A percentile compares a stretch with the other conserved stretches of the same genome.
Conservation (phyloP, 64 coral and sea anemone genomes). For the Montipora sp. region DNA sequence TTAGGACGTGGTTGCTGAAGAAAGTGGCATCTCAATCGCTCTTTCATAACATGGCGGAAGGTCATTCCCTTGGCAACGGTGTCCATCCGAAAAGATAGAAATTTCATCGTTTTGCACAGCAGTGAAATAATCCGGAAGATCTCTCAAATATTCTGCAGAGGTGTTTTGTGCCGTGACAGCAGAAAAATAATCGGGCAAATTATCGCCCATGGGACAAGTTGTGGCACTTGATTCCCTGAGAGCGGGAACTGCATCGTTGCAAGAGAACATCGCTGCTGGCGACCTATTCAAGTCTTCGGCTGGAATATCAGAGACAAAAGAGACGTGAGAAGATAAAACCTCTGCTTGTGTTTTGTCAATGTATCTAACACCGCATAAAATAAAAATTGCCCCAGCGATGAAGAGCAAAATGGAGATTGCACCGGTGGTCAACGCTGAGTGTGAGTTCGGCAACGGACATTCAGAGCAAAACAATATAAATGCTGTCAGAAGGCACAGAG, state of each 20-base stretch:
- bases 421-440: background rate
- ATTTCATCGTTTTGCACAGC: background rate
- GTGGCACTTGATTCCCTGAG: background rate
- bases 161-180: background rate
- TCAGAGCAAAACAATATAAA: background rate
- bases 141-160: background rate
- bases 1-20: background rate
- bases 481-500: background rate
- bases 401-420: background rate
- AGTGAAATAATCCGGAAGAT: constrained; percentile 8
- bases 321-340: background rate
- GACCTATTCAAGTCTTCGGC: constrained; percentile 2
- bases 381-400: background rate
- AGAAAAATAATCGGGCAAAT: constrained; percentile 41
- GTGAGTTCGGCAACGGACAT: background rate
- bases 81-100: background rate
- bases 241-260: background rate
- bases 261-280: background rate
- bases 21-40: background rate
- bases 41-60: background rate
- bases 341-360: background rate
- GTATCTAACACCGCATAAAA: background rate
- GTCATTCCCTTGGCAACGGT: background rate
- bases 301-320: background rate
- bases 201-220: background rate